Percentiles rank a stretch among this genome's conserved stretches.
Conservation (phyloP, 2,797 vertebrate genomes). For the Ptychadena robeensis region DNA sequence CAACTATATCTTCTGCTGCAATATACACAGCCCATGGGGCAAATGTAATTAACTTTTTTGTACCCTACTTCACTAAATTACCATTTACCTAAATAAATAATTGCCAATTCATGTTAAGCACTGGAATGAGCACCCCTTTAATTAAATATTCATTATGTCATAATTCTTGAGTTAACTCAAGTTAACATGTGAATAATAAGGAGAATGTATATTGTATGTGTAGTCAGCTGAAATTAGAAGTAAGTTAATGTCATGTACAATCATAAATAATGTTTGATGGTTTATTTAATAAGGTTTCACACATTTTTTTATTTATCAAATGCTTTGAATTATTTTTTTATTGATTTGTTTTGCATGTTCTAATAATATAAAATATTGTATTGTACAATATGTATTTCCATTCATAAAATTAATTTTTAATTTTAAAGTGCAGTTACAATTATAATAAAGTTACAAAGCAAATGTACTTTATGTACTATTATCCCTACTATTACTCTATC, state of each 20-base stretch:
- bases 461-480: no score
- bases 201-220: background rate
- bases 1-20: background rate
- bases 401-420: no score
- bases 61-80: background rate
- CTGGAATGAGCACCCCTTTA: background rate
- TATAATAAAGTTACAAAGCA: no score
- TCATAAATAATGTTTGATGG: background rate
- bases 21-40: background rate
- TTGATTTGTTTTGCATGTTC: no score
- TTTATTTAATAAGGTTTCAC: no score
- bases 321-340: no score
- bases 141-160: background rate
- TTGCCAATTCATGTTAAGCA: background rate
- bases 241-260: background rate
- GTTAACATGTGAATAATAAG: slow-evolving; percentile 1
- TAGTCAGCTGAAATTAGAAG: background rate
- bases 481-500: no score
- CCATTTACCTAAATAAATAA: slow-evolving; percentile 13
- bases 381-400: no score
- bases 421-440: no score
- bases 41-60: slow-evolving; percentile 16
- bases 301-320: no score
- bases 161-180: slow-evolving; percentile 1
- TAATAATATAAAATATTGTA: no score